phyloP scores from a whole-genome alignment of 1,140 invertebrate species.

The Drosophila truncata region DNA sequence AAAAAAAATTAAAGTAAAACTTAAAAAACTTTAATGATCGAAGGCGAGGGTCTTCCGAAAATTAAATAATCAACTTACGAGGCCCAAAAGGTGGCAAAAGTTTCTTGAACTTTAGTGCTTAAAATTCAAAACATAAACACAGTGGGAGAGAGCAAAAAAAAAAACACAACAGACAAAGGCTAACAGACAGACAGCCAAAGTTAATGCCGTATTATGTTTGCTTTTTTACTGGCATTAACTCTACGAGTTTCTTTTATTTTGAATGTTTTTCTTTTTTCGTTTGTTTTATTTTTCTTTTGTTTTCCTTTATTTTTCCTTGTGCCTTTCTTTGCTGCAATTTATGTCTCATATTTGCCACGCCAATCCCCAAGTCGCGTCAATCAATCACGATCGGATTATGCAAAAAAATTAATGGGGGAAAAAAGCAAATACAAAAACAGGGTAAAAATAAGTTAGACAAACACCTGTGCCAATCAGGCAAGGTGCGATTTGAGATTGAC shows the following conservation, averaged over 20 bases:
- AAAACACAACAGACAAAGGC: conserved; percentile 34
- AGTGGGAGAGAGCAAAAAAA: neutral
- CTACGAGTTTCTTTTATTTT: conserved; percentile 8
- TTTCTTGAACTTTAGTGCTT: conserved; percentile 54
- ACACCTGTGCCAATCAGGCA: conserved; percentile 46
- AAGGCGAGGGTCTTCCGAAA: conserved; percentile 13
- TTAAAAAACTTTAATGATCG: conserved; percentile 44
- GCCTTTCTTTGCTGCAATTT: conserved; percentile 31
- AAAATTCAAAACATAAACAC: conserved; percentile 57
- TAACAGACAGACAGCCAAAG: neutral
- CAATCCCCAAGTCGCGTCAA: conserved; percentile 48
- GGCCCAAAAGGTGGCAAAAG: conserved; percentile 34
- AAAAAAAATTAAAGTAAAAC: conserved; percentile 20
- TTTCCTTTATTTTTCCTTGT: conserved; percentile 6
- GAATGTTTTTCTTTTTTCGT: neutral
- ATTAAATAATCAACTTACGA: conserved; percentile 53
- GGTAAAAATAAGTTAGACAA: conserved; percentile 37
- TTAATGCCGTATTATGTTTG: conserved; percentile 28
- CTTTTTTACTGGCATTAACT: conserved; percentile 19
- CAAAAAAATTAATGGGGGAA: conserved; percentile 25
- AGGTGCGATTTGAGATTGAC: conserved; percentile 38
- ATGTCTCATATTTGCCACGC: conserved; percentile 51
- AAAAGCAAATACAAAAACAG: conserved; percentile 17
- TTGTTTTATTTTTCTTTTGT: neutral
- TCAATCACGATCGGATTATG: conserved; percentile 62